Evolutionary conservation across 23 tunicate species (phyloP), one percentile per base, ranked within the genome.

Genomic region (Ascidia mentula): DNA sequence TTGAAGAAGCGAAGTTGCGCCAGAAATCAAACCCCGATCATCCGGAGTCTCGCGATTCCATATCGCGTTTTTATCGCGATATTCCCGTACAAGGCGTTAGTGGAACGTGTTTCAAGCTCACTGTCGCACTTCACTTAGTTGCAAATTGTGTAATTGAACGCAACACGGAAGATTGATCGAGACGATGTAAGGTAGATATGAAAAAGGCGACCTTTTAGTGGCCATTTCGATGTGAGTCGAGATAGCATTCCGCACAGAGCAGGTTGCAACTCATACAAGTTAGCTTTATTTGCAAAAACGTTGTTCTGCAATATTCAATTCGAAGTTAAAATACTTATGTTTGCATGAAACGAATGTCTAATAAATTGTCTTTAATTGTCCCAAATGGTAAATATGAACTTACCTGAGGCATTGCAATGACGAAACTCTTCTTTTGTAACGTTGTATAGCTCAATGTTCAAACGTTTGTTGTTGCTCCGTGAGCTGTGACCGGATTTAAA

Each of bases 391-490:
- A 9, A 26, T 53, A 28, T 28, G 13, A 9, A 53, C 90, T 60
- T 73, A 91, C 97, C 74, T 77, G 65, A 70, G 0, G 74, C 81
- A 24, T 45, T 69, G 72, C 97, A 91, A 0, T 81, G 76, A 0
- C 45, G 75, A 72, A 74, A 91, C 46, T 86, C 87, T 7, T 81
- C 79, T 28, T 75, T 75, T 38, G 90, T 81, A 1, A 91, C 90
- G 81, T 91, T 91, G 79, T 45, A 91, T 7, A 91, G 72, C 32
- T 84, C 85, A 20, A 91, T 75, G 71, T 75, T 81, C 28, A 65
- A 37, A 18, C 53, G 73, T 40, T 9, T 60, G 33, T 46, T 30
- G 6, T 72, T 39, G 32, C 46, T 80, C 53, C 76, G 80, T 36
- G 46, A 69, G 30, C 35, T 45, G 45, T 81, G 6, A n/a, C 45